Evolutionary conservation across 2,888 invertebrate genomes (phyloP).

Genomic region (Drosophila nigricruria): DNA sequence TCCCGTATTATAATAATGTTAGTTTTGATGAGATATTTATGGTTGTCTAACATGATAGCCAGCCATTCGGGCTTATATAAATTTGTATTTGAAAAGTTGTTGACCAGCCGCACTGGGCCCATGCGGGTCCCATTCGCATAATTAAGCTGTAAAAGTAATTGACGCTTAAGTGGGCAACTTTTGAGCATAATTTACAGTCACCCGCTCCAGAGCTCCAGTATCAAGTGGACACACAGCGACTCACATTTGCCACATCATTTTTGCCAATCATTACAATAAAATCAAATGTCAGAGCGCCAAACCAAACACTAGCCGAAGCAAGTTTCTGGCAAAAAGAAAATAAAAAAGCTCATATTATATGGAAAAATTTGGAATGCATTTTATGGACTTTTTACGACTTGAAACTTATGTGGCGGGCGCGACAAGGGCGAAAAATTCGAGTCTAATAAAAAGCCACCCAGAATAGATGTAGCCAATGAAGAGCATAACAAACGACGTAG

Average conservation of each 20-base stretch:
- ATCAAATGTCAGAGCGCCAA: constrained; percentile 68
- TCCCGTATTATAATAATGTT: constrained; percentile 24
- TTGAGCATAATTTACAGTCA: constrained; percentile 65
- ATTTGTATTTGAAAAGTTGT: constrained; percentile 22
- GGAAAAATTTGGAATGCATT: constrained; percentile 78
- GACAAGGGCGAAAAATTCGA: constrained; percentile 31
- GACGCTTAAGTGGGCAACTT: constrained; percentile 73
- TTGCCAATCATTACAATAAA: constrained; percentile 76
- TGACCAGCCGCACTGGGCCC: constrained; percentile 22
- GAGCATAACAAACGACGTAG: constrained; percentile 76
- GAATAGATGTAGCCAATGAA: constrained; percentile 67
- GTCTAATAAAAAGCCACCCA: constrained; percentile 60
- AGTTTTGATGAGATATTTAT: constrained; percentile 66
- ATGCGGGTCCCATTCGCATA: constrained; percentile 64
- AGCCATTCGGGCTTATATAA: constrained; percentile 28
- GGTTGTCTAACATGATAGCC: constrained; percentile 60
- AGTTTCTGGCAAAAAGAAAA: constrained; percentile 21
- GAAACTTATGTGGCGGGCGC: constrained; percentile 73
- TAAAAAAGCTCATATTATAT: constrained; percentile 31
- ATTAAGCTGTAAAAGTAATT: constrained; percentile 79
- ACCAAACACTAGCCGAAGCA: constrained; percentile 41
- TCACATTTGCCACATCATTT: constrained; percentile 77
- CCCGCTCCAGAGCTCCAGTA: not conserved
- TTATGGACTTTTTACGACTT: constrained; percentile 80
- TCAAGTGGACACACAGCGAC: constrained; percentile 16